Evolutionary conservation across 2,113 vertebrate genomes (phyloP).

Genomic region (Prionailurus viverrinus): DNA sequence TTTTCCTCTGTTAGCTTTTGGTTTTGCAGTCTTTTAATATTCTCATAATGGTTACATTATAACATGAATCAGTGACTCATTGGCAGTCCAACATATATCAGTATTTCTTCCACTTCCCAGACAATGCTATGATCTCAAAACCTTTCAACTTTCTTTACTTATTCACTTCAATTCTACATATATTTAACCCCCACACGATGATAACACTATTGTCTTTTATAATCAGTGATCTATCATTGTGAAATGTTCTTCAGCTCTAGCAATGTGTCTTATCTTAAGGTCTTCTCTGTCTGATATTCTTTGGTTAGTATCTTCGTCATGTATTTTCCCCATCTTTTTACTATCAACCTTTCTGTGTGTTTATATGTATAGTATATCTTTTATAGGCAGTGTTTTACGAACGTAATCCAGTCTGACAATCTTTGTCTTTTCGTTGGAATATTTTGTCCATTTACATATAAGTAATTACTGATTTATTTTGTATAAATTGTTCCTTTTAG

Average conservation of each 20-base stretch:
- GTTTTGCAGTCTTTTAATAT: neutral
- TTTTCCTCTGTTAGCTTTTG: neutral
- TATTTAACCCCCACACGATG: too few species aligned
- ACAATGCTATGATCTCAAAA: neutral
- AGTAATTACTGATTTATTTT: neutral
- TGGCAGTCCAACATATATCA: rapidly evolving
- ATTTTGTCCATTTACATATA: neutral
- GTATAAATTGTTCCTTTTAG: neutral
- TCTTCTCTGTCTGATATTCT: neutral
- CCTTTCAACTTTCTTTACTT: neutral
- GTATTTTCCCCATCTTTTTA: too few species aligned
- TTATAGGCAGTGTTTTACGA: neutral
- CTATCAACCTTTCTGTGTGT: too few species aligned
- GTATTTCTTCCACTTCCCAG: neutral
- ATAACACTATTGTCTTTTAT: neutral
- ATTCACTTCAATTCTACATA: neutral
- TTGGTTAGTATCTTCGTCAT: neutral
- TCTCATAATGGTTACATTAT: neutral
- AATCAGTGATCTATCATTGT: rapidly evolving
- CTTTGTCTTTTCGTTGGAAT: neutral
- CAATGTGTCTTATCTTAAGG: neutral
- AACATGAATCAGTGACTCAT: neutral
- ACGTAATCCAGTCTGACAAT: neutral
- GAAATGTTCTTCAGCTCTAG: neutral
- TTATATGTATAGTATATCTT: too few species aligned